Evolutionary conservation across 1,140 invertebrate genomes (phyloP).

Genomic region (Adoxophyes honmai): DNA sequence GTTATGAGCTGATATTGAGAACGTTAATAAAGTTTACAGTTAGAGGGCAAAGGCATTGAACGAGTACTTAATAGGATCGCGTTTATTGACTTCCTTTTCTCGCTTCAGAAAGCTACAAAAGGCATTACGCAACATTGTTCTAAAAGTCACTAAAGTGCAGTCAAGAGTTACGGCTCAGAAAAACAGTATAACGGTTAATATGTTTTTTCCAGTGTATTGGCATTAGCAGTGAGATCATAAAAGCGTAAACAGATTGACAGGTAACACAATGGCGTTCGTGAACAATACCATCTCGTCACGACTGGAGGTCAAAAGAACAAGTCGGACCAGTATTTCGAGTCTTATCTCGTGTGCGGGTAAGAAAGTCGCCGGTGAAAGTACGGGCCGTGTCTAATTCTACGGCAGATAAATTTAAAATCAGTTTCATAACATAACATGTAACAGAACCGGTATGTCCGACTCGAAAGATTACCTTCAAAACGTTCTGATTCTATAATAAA

Average conservation of each 20-base stretch:
- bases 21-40: neutral
- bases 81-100: neutral
- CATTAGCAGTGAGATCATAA: constrained; percentile 40
- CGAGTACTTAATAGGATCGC: neutral
- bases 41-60: neutral
- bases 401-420: constrained; percentile 50
- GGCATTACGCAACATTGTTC: too few relatives aligned
- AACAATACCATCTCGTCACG: constrained; percentile 40
- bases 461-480: constrained; percentile 43
- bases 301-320: constrained; percentile 52
- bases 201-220: constrained; percentile 31
- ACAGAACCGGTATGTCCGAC: constrained; percentile 51
- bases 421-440: constrained; percentile 61
- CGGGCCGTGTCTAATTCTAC: constrained; percentile 52
- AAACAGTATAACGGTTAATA: constrained; percentile 22
- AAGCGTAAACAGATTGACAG: constrained; percentile 32
- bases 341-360: constrained; percentile 33
- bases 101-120: neutral
- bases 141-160: neutral
- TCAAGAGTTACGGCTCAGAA: constrained; percentile 18
- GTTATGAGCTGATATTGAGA: constrained; percentile 7
- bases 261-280: constrained; percentile 37
- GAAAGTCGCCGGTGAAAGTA: constrained; percentile 70
- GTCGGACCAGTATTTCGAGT: constrained; percentile 42
- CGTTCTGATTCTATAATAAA: constrained; percentile 35